phyloP scores from a whole-genome alignment of 2,113 vertebrate genomes.

The Rhinopomastus cyanomelas region DNA sequence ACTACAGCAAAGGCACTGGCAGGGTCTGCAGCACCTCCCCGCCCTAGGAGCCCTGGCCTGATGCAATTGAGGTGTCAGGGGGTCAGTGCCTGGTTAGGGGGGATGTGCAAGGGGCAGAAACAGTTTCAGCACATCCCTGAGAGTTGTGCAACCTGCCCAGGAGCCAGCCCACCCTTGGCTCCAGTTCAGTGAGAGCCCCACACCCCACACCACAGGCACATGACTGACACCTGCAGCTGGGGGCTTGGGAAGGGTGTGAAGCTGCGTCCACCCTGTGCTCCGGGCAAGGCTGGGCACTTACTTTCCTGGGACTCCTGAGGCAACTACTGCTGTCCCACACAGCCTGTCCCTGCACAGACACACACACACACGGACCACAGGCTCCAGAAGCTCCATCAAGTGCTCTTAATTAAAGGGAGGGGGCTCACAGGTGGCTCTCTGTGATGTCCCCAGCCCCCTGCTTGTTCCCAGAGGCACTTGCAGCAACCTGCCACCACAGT shows the following conservation, averaged over 20 bases:
- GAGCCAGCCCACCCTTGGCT: background rate
- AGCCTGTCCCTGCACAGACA: background rate
- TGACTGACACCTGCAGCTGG: background rate
- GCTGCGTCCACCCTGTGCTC: background rate
- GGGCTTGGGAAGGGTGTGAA: background rate
- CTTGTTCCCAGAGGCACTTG: background rate
- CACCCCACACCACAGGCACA: background rate
- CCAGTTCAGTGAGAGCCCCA: rapidly evolving
- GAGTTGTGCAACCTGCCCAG: rapidly evolving
- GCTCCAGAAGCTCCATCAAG: background rate
- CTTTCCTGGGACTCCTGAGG: background rate
- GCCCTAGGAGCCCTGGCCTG: rapidly evolving
- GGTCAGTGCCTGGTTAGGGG: background rate
- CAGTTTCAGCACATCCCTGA: background rate
- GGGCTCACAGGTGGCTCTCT: background rate
- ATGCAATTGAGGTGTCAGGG: too few species aligned
- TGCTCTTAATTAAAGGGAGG: conserved; percentile 35
- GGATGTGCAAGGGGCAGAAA: rapidly evolving
- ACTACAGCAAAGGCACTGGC: background rate
- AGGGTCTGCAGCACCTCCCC: background rate
- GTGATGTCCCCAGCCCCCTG: background rate
- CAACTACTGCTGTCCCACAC: rapidly evolving
- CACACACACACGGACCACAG: background rate
- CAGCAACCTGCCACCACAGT: background rate
- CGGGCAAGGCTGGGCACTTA: background rate